These are phyloP conservation scores for Axinella damicornis DNA, from an alignment of 37 sponge, comb jelly and placozoan genomes.

Conservation along the genomic window DNA sequence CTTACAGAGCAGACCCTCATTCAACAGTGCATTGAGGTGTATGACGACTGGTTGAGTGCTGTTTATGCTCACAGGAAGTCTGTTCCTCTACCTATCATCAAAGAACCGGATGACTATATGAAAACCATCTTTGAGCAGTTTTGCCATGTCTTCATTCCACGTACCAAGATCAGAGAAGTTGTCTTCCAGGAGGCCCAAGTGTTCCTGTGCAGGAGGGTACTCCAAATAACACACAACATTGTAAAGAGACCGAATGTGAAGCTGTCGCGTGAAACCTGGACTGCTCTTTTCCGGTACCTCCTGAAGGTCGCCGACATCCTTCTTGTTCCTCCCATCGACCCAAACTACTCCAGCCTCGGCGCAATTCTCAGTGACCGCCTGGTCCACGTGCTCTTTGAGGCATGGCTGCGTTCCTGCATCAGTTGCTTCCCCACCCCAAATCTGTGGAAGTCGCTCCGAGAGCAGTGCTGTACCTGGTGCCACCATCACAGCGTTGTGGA, in stretches of 20 bases:
- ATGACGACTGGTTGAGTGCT: slow-evolving; percentile 75
- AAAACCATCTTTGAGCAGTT: slow-evolving; percentile 70
- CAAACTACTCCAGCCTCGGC: slow-evolving; percentile 50
- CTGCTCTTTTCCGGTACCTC: slow-evolving; percentile 39
- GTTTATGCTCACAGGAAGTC: slow-evolving; percentile 23
- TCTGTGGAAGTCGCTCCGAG: slow-evolving; percentile 84
- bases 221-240: slow-evolving; percentile 43
- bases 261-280: slow-evolving; percentile 65
- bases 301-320: slow-evolving; percentile 60
- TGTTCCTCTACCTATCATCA: slow-evolving; percentile 65
- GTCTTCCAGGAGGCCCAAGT: slow-evolving; percentile 45
- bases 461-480: slow-evolving; percentile 79
- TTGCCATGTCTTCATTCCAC: slow-evolving; percentile 45
- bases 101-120: slow-evolving; percentile 61
- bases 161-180: slow-evolving; percentile 13
- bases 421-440: slow-evolving; percentile 75
- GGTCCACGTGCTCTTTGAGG: slow-evolving; percentile 68
- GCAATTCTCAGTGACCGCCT: slow-evolving; percentile 49
- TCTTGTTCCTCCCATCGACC: slow-evolving; percentile 64
- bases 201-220: slow-evolving; percentile 57
- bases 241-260: slow-evolving; percentile 8
- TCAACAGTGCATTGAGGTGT: slow-evolving; percentile 60
- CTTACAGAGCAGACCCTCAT: slow-evolving; percentile 61
- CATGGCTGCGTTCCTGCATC: slow-evolving; percentile 76
- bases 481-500: slow-evolving; percentile 75